These are phyloP conservation scores for Candidula unifasciata DNA, from an alignment of 2,888 invertebrate genomes.

Conservation along the genomic window DNA sequence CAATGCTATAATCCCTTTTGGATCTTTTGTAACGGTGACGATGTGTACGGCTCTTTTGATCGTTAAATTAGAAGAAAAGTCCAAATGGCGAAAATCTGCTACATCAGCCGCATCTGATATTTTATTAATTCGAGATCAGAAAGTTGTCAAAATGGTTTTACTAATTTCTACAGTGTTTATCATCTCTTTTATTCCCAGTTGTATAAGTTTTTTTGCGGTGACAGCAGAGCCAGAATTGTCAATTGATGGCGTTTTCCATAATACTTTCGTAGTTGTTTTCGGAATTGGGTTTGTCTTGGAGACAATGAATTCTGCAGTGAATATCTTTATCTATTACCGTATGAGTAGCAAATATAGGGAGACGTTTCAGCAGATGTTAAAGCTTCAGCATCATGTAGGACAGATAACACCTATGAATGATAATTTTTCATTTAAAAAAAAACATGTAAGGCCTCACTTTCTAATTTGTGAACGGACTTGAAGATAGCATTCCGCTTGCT, in stretches of 20 bases:
- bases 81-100: neutral
- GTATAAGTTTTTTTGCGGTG: neutral
- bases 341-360: neutral
- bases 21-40: neutral
- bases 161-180: conserved; percentile 18
- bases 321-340: conserved; percentile 20
- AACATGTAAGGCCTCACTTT: no score
- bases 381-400: no score
- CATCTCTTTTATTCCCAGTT: neutral
- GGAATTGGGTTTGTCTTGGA: neutral
- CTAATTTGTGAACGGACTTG: no score
- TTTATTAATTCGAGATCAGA: neutral
- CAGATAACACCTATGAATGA: no score
- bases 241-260: neutral
- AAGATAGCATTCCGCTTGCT: no score
- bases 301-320: neutral
- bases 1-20: neutral
- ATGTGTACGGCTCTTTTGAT: neutral
- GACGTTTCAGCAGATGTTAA: neutral
- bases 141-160: conserved; percentile 14
- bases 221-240: neutral
- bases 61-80: neutral
- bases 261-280: neutral
- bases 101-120: neutral
- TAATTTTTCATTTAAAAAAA: no score